Evolutionary conservation across 2,888 invertebrate species (phyloP).

Genomic region (Aplocera efformata): DNA sequence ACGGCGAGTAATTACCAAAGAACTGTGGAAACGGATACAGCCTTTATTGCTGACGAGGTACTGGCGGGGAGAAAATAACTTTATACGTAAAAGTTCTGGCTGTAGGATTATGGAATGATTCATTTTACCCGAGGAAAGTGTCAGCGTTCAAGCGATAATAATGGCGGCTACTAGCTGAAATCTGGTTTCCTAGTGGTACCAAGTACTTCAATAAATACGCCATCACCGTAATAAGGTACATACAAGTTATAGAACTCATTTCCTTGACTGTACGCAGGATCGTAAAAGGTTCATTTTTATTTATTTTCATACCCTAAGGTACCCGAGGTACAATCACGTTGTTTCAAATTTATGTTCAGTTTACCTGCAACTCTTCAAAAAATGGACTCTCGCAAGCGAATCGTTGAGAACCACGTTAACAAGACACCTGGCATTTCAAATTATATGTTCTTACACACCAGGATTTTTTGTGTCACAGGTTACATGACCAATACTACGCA

Average conservation of each 20-base stretch:
- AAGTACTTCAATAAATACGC: too few species aligned
- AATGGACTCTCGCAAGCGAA: not conserved
- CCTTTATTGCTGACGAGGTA: conserved; percentile 41
- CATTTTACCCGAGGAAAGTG: not conserved
- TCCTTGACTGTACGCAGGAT: conserved; percentile 16
- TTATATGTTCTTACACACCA: too few species aligned
- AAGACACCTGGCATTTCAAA: not conserved
- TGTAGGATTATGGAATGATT: not conserved
- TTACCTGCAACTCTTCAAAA: conserved; percentile 4
- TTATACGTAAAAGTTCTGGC: not conserved
- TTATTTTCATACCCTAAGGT: conserved; percentile 25
- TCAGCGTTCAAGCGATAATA: not conserved
- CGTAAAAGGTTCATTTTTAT: conserved; percentile 24
- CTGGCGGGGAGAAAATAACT: conserved; percentile 17
- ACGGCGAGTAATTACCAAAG: conserved; percentile 50
- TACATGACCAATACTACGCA: too few species aligned
- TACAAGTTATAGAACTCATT: too few species aligned
- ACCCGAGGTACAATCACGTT: conserved; percentile 21
- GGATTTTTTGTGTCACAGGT: too few species aligned
- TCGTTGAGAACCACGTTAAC: not conserved
- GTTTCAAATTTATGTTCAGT: conserved; percentile 20
- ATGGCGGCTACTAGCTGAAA: too few species aligned
- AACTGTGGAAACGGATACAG: conserved; percentile 35
- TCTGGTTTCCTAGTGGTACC: too few species aligned
- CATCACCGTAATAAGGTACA: too few species aligned